Conservation (phyloP, 2,113 vertebrate species). For the Phyllostomus discolor region DNA sequence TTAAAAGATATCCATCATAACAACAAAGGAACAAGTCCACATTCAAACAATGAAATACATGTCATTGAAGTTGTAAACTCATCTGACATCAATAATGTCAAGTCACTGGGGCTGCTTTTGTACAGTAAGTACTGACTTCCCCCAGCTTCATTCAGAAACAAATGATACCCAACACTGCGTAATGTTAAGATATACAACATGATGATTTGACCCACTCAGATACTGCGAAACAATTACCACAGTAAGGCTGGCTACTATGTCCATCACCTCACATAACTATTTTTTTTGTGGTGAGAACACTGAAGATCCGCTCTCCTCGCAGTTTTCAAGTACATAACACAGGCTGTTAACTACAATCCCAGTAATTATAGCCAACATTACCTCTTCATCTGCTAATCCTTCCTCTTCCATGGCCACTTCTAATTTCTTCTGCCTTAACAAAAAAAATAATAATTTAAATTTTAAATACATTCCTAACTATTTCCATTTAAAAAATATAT, state of each 20-base stretch:
- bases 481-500: background rate
- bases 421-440: constrained; percentile 95
- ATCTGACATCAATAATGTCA: background rate
- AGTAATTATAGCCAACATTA: constrained; percentile 67
- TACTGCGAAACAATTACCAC: background rate
- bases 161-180: background rate
- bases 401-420: constrained; percentile 99
- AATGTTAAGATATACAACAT: background rate
- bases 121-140: background rate
- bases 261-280: background rate
- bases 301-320: background rate
- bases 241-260: background rate
- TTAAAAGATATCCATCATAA: background rate
- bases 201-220: background rate
- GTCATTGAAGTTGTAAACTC: background rate
- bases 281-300: background rate
- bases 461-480: constrained; percentile 8
- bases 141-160: background rate
- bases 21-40: background rate
- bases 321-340: background rate
- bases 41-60: background rate
- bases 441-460: constrained; percentile 13
- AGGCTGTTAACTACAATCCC: background rate
- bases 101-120: background rate
- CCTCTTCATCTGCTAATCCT: constrained; percentile 95